phyloP scores from a whole-genome alignment of 2,797 vertebrate species.

The Pseudotriccus pelzelni region DNA sequence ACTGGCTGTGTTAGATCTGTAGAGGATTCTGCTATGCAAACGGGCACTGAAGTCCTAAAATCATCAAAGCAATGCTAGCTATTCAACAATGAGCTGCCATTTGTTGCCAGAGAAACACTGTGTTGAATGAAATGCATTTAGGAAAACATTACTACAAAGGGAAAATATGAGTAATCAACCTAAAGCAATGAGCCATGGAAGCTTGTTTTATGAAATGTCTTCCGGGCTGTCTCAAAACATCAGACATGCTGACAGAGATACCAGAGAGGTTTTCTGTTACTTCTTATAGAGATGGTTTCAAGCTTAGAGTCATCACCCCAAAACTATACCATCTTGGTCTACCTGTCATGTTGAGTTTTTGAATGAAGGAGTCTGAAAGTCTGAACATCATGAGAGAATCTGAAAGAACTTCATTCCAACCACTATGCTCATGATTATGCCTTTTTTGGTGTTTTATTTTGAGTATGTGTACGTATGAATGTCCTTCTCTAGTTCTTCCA shows the following conservation, averaged over 20 bases:
- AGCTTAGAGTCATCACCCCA: not conserved
- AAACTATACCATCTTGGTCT: constrained; percentile 2
- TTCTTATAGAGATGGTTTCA: constrained; percentile 2
- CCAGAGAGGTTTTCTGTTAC: not conserved
- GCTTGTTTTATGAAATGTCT: constrained; percentile 39
- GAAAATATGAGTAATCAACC: constrained; percentile 58
- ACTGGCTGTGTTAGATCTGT: constrained; percentile 3
- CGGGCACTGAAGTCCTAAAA: not conserved
- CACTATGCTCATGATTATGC: not conserved
- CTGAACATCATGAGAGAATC: not conserved
- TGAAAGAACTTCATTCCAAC: not conserved
- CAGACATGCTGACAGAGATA: constrained; percentile 52
- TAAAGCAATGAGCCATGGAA: constrained; percentile 56
- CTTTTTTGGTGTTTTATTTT: not conserved
- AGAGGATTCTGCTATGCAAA: constrained; percentile 60
- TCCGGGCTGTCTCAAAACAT: constrained; percentile 37
- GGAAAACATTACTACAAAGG: constrained; percentile 57
- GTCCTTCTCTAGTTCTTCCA: not conserved
- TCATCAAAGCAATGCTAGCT: constrained; percentile 49
- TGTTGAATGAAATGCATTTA: constrained; percentile 63
- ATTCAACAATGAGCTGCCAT: constrained; percentile 48
- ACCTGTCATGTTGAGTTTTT: constrained; percentile 27
- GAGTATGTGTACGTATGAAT: not conserved
- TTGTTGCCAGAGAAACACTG: constrained; percentile 45
- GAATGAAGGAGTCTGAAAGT: constrained; percentile 21